Percentiles rank a stretch among this genome's conserved stretches.
Conservation (phyloP, 2,888 invertebrate species). For the Eupeodes luniger region DNA sequence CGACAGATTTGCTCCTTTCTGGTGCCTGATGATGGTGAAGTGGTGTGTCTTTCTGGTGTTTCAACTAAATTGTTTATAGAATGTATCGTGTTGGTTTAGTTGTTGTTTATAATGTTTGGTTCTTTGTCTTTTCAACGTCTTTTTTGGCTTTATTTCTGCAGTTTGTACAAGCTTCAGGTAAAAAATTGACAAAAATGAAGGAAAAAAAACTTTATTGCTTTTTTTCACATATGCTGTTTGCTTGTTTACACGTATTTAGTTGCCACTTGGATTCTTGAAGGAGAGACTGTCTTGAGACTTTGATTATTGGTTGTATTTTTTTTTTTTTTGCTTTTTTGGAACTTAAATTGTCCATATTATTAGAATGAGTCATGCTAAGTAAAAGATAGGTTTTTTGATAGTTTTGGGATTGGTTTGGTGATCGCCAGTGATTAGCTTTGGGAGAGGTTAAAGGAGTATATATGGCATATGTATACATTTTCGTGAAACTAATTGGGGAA, state of each 20-base stretch:
- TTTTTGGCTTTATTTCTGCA: background rate
- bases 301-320: slow-evolving; percentile 6
- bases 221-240: slow-evolving; percentile 74
- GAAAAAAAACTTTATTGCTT: slow-evolving; percentile 68
- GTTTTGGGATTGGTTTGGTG: slow-evolving; percentile 44
- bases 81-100: slow-evolving; percentile 51
- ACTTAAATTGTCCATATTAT: slow-evolving; percentile 51
- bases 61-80: slow-evolving; percentile 31
- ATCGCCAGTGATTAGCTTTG: slow-evolving; percentile 44
- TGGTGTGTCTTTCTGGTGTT: slow-evolving; percentile 36
- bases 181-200: slow-evolving; percentile 36
- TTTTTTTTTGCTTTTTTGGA: background rate
- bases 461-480: background rate
- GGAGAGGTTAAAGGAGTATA: slow-evolving; percentile 16
- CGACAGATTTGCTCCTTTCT: slow-evolving; percentile 74
- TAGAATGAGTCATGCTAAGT: slow-evolving; percentile 67
- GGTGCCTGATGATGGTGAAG: slow-evolving; percentile 31
- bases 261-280: slow-evolving; percentile 66
- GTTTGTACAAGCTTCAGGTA: slow-evolving; percentile 42
- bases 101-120: slow-evolving; percentile 49
- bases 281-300: slow-evolving; percentile 55
- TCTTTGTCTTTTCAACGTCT: slow-evolving; percentile 62
- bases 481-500: slow-evolving; percentile 31
- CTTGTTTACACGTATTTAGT: slow-evolving; percentile 75
- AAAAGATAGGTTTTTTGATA: slow-evolving; percentile 28